Evolutionary conservation across 2,113 vertebrate genomes (phyloP), one percentile per base, ranked within the genome.

Genomic region (Ranitomeya imitator): DNA sequence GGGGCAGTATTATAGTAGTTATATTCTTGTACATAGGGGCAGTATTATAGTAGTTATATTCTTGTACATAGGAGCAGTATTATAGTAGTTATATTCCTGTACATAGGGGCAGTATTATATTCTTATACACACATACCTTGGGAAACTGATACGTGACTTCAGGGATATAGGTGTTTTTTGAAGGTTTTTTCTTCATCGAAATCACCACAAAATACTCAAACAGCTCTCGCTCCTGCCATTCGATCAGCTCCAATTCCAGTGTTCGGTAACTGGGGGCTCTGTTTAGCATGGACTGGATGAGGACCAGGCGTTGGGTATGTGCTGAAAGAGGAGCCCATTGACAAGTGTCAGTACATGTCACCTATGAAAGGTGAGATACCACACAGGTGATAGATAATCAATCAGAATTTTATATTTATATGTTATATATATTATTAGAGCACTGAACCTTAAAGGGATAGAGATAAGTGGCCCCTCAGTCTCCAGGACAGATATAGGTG

Each of bases 151-250:
- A 99, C 7, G 98, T 96, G 92, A 99, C 97, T 92, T 99, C 97
- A 0, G 98, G 97, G 82, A 96, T 93, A 91, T 97, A 99, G 63
- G 96, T 97, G 92, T 96, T 99, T 92, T 98, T 98, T 91, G 95
- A 96, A 4, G 97, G 97, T 93, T 98, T 99, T 95, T 98, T 99
- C 95, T 97, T 99, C 91, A 99, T 93, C 21, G 98, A 99, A 86
- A 99, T 96, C 69, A 99, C 98, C 89, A 99, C 97, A 91, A 99
- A 99, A 92, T 98, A 99, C 91, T 99, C 98, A 88, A 99, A 99
- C 55, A 99, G 94, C 91, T 99, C 98, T 86, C 98, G 95, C 90
- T 99, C 98, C 93, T 99, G 98, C 98, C 98, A 99, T 91, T 99
- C 97, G 0, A 99, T 97, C 88, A 99, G 94, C 93, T 99, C 97